These are phyloP conservation scores for Tor tambroides DNA, from an alignment of 2,113 vertebrate genomes.

Conservation along the genomic window DNA sequence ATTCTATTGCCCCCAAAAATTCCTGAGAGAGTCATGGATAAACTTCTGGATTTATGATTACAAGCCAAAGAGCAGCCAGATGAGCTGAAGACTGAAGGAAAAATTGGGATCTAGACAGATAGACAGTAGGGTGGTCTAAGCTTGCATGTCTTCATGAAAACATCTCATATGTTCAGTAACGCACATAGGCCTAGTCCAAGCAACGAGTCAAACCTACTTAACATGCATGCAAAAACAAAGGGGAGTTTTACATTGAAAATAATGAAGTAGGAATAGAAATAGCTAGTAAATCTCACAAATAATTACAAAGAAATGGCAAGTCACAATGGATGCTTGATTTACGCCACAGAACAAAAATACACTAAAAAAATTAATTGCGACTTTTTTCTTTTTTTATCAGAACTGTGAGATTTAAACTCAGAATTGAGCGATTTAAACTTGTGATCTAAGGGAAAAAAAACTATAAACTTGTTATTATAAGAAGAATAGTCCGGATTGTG, in stretches of 20 bases:
- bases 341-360: neutral
- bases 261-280: neutral
- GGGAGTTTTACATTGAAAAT: no score
- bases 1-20: constrained; percentile 70
- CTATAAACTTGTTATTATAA: no score
- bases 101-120: neutral
- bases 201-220: neutral
- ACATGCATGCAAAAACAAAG: neutral
- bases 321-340: neutral
- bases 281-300: no score
- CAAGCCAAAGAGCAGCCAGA: constrained; percentile 42
- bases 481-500: no score
- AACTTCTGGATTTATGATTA: constrained; percentile 71
- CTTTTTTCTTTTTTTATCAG: neutral
- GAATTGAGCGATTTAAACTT: no score
- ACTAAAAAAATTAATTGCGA: neutral
- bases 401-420: neutral
- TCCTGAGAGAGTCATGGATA: constrained; percentile 72
- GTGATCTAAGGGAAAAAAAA: neutral
- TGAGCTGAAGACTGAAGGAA: neutral
- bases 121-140: neutral
- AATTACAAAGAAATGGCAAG: no score
- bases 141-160: constrained; percentile 8
- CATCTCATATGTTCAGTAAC: neutral
- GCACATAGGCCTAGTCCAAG: neutral